These are phyloP conservation scores for Beris morrisii DNA, from an alignment of 2,888 invertebrate genomes.

Conservation along the genomic window DNA sequence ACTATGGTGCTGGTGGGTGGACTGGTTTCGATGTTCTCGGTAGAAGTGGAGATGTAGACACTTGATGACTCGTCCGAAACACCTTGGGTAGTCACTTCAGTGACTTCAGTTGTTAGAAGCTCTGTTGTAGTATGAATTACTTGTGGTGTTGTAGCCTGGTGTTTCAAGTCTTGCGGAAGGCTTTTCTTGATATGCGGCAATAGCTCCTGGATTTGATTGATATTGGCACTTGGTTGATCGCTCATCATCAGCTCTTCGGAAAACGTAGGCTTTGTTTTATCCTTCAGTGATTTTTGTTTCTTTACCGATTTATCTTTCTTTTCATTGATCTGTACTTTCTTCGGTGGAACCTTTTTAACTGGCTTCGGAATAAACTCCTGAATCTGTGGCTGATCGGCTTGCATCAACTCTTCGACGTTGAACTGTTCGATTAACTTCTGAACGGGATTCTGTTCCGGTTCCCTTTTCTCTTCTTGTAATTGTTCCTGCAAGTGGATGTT, in stretches of 20 bases:
- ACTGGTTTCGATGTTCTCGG: slow-evolving; percentile 36
- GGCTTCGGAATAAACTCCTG: slow-evolving; percentile 47
- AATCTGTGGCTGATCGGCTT: slow-evolving; percentile 48
- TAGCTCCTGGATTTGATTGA: slow-evolving; percentile 51
- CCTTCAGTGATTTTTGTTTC: slow-evolving; percentile 38
- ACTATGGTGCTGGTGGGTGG: slow-evolving; percentile 1
- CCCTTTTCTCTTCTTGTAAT: slow-evolving; percentile 41
- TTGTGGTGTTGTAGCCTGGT: slow-evolving; percentile 40
- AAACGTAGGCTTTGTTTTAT: slow-evolving; percentile 35
- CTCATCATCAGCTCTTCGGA: slow-evolving; percentile 54
- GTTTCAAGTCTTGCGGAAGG: slow-evolving; percentile 47
- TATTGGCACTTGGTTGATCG: slow-evolving; percentile 47
- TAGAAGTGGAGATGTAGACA: slow-evolving; percentile 28
- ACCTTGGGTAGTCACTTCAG: slow-evolving; percentile 14
- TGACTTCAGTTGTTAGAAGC: slow-evolving; percentile 32
- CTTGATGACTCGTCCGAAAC: slow-evolving; percentile 9
- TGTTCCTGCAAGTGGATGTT: slow-evolving; percentile 48
- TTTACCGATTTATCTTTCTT: slow-evolving; percentile 46
- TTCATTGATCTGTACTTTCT: slow-evolving; percentile 46
- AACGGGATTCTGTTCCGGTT: slow-evolving; percentile 47
- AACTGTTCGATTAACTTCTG: slow-evolving; percentile 50
- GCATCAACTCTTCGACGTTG: slow-evolving; percentile 53
- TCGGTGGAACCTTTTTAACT: slow-evolving; percentile 40
- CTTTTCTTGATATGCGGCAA: slow-evolving; percentile 54
- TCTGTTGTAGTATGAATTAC: slow-evolving; percentile 38